Evolutionary conservation across 2,797 vertebrate species (phyloP).

Genomic region (Botia almorhae): DNA sequence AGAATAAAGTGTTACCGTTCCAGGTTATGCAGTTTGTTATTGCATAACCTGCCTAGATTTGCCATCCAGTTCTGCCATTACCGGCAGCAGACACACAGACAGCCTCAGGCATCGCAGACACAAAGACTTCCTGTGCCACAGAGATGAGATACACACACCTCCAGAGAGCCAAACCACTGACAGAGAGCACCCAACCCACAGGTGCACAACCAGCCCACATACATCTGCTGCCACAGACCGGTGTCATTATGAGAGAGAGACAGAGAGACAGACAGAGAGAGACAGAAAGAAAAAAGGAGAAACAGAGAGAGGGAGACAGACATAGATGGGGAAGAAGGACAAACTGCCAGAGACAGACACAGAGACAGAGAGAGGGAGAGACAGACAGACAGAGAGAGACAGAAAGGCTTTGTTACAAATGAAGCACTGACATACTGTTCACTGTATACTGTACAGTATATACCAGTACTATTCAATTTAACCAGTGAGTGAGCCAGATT

Average conservation of each 20-base stretch:
- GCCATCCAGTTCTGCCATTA: background rate
- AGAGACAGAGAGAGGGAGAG: background rate
- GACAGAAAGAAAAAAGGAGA: background rate
- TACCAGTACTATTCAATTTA: background rate
- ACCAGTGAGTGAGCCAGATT: background rate
- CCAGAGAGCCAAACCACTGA: slow-evolving; percentile 6
- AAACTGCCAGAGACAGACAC: too few relatives aligned
- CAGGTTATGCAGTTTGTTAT: background rate
- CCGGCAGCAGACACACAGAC: background rate
- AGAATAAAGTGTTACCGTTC: background rate
- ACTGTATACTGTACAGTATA: background rate
- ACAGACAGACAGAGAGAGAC: too few relatives aligned
- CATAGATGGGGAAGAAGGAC: background rate
- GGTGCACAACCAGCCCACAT: slow-evolving; percentile 26
- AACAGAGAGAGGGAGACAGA: background rate
- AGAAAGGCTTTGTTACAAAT: background rate
- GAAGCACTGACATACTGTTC: background rate
- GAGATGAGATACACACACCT: background rate
- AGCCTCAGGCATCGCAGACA: slow-evolving; percentile 27
- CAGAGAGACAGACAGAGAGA: background rate
- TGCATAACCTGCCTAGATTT: slow-evolving; percentile 4
- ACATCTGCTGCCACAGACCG: slow-evolving; percentile 3
- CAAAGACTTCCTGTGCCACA: background rate
- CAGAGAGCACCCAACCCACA: slow-evolving; percentile 29
- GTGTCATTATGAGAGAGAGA: slow-evolving; percentile 9